Evolutionary conservation across 1,140 invertebrate genomes (phyloP).

Genomic region (Ylistrum balloti): DNA sequence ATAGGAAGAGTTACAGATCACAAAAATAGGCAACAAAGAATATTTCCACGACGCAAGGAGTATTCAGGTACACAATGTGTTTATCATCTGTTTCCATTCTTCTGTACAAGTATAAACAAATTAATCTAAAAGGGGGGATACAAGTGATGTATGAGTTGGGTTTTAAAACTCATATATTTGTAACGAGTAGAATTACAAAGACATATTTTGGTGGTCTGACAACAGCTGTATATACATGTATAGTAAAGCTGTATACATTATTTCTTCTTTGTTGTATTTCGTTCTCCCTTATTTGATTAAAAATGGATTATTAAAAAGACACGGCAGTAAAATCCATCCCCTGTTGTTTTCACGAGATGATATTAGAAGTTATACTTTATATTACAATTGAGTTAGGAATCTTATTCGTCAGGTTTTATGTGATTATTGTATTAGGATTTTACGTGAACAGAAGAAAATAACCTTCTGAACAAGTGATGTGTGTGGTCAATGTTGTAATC

Average conservation of each 20-base stretch:
- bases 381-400: too few species aligned
- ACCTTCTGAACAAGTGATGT: too few species aligned
- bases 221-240: neutral
- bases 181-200: neutral
- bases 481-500: too few species aligned
- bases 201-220: neutral
- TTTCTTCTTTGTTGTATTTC: neutral
- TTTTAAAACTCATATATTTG: constrained; percentile 29
- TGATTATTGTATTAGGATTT: too few species aligned
- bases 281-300: neutral
- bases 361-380: too few species aligned
- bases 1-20: neutral
- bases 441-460: too few species aligned
- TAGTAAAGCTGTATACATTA: neutral
- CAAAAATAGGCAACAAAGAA: neutral
- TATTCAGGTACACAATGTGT: neutral
- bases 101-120: constrained; percentile 1
- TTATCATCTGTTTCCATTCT: neutral
- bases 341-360: too few species aligned
- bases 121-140: constrained; percentile 8
- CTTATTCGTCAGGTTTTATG: too few species aligned
- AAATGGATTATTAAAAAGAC: neutral
- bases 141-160: neutral
- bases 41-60: neutral
- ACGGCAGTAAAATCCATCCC: too few species aligned